Evolutionary conservation across 2,113 vertebrate species (phyloP).

Genomic region (Stigmatopora argus): DNA sequence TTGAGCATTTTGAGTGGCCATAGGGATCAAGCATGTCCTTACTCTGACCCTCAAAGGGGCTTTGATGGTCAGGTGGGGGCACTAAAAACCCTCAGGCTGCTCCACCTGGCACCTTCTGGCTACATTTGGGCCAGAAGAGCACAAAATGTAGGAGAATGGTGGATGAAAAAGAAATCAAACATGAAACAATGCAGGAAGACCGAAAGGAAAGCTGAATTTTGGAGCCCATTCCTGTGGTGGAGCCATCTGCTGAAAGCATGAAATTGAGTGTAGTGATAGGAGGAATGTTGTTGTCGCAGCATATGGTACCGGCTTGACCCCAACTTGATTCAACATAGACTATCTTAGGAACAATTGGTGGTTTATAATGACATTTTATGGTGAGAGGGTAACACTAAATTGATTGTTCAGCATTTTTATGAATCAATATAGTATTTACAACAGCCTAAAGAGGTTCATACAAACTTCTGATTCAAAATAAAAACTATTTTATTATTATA

Average conservation of each 20-base stretch:
- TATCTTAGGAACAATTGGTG: background rate
- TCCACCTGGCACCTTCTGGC: constrained; percentile 27
- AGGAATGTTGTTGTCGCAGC: background rate
- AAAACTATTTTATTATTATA: too few species aligned
- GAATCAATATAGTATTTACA: background rate
- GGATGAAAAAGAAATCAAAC: constrained; percentile 2
- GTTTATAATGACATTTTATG: background rate
- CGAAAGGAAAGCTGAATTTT: constrained; percentile 13
- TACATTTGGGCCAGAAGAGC: constrained; percentile 37
- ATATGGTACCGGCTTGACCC: background rate
- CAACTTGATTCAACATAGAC: background rate
- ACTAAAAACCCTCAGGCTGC: constrained; percentile 33
- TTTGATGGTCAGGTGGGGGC: constrained; percentile 38
- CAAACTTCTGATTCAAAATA: background rate
- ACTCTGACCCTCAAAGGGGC: constrained; percentile 22
- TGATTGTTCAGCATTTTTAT: background rate
- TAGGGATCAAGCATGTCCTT: constrained; percentile 20
- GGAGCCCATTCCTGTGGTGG: constrained; percentile 56
- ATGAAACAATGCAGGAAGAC: constrained; percentile 13
- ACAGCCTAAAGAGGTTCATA: background rate
- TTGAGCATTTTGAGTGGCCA: constrained; percentile 12
- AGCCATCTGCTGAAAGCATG: constrained; percentile 57
- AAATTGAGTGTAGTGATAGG: constrained; percentile 26
- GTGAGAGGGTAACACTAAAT: background rate
- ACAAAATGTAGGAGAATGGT: constrained; percentile 24